Base-by-base conservation (phyloP, 2,113 vertebrate genomes). In the Hemicordylus capensis region DNA sequence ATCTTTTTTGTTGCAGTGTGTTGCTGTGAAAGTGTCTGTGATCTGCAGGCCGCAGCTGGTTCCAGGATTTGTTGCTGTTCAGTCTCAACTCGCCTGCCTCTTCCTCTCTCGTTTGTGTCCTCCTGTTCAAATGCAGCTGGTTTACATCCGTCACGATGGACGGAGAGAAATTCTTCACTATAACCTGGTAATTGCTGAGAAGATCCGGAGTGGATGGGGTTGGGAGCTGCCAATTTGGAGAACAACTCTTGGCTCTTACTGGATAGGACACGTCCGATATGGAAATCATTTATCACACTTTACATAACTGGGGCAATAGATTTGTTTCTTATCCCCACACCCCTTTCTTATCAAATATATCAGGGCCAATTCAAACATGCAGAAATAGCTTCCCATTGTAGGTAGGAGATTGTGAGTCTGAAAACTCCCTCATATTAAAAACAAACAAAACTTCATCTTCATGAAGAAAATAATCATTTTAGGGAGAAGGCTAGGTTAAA, bases 11-110 rank as follows among this genome's bases (percentile, higher is more conserved):
- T 91, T 92, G 91, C 3, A n/a, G 74, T 44, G 37, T 22, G 28
- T 69, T 76, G 48, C 93, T 88, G 88, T 91, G 94, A 93, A 94
- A 95, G 94, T 90, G 69, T 74, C 81, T 61, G 79, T 85, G 93
- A 84, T 91, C 87, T 80, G 85, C 92, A 95, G 93, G 90, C 93
- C 90, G 92, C 96, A 96, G 96, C 96, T 96, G 96, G 95, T 93
- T 93, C 73, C 90, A 78, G 76, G 86, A 91, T 88, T 92, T 77
- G 84, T 92, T 88, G 76, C 92, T 78, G 92, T 91, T 93, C 89
- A 85, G 93, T 88, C 93, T 91, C 74, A 82, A 89, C 88, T 39
- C 1, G 70, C 48, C 74, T 66, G 82, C 64, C 85, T 95, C 81
- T 93, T 93, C 88, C 51, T n/a, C 84, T 93, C 85, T 74, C 74